phyloP scores from a whole-genome alignment of 2,113 vertebrate genomes.

The Vidua macroura region DNA sequence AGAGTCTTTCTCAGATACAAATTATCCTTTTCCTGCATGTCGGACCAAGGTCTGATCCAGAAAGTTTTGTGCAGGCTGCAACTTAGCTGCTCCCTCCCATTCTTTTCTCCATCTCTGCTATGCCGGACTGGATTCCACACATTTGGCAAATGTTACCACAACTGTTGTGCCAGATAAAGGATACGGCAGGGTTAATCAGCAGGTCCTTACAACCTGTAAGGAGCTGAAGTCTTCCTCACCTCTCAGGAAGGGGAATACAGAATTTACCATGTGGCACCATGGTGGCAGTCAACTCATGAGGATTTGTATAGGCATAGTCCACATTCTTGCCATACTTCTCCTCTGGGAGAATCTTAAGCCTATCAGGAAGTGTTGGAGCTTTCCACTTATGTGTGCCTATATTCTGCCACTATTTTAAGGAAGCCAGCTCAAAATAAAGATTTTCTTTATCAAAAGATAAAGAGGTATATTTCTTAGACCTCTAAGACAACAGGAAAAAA shows the following conservation, averaged over 20 bases:
- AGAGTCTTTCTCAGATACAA: neutral
- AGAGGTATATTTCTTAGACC: too few relatives aligned
- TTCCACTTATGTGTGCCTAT: neutral
- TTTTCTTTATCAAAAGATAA: neutral
- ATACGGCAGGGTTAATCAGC: neutral
- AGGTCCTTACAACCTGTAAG: neutral
- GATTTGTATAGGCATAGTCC: neutral
- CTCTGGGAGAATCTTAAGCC: neutral
- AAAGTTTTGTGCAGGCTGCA: neutral
- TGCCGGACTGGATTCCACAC: neutral
- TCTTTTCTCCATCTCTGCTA: neutral
- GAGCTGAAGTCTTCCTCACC: neutral
- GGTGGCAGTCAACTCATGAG: neutral
- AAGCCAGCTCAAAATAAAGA: neutral
- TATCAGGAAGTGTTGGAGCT: neutral
- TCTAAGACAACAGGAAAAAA: neutral
- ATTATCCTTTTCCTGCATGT: neutral
- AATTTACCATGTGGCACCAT: neutral
- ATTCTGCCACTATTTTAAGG: neutral
- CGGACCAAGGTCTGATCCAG: fast-evolving
- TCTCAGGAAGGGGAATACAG: neutral
- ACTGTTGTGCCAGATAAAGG: neutral
- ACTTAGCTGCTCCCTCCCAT: neutral
- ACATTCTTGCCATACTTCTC: neutral
- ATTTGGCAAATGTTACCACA: neutral